Conservation (phyloP, 2,113 vertebrate genomes). For the Daphoenositta chrysoptera region DNA sequence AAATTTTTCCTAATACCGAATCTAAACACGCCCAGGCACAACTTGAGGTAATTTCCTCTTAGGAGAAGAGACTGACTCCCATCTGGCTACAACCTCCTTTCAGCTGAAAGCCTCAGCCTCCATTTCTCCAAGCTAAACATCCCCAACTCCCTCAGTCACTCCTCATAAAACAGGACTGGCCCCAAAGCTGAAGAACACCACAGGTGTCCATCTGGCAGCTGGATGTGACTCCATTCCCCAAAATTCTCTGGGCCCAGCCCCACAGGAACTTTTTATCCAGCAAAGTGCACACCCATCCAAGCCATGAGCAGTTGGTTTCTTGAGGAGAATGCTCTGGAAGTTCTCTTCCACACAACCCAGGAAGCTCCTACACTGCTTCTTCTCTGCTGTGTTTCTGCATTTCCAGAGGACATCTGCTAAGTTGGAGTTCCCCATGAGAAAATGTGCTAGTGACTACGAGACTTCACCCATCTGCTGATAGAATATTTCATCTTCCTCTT, state of each 20-base stretch:
- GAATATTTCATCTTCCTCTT: neutral
- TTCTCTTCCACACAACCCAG: neutral
- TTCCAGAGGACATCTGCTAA: neutral
- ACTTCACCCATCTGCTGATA: neutral
- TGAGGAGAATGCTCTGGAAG: fast-evolving
- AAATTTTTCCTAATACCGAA: neutral
- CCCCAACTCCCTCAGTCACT: neutral
- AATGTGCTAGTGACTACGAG: neutral
- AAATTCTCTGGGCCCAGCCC: fast-evolving
- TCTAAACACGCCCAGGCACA: neutral
- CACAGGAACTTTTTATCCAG: neutral
- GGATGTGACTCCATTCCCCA: neutral
- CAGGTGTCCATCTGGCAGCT: neutral
- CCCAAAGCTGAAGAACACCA: fast-evolving
- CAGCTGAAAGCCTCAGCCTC: neutral
- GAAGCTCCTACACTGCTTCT: neutral
- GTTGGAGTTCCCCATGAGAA: neutral
- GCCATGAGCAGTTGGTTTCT: neutral
- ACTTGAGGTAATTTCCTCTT: neutral
- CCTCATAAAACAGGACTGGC: neutral
- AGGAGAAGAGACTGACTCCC: neutral
- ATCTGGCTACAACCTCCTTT: neutral
- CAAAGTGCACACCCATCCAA: neutral
- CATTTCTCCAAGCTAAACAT: neutral
- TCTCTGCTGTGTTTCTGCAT: neutral